phyloP scores from a whole-genome alignment of 2,113 vertebrate genomes.

The Myanophis thanlyinensis region DNA sequence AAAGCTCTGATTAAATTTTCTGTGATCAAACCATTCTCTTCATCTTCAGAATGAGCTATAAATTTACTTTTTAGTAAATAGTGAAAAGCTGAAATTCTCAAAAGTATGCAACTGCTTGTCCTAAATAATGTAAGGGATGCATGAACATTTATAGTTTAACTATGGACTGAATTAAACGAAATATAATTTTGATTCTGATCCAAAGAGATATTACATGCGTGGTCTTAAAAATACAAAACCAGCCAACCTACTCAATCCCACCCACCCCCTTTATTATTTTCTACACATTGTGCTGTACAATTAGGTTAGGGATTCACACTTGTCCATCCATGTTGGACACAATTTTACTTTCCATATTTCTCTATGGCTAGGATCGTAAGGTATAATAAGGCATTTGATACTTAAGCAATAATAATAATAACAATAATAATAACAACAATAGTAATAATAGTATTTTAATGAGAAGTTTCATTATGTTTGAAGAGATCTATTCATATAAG shows the following conservation, averaged over 20 bases:
- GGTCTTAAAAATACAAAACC: not conserved
- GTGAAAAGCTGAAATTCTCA: not conserved
- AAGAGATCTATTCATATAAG: not conserved
- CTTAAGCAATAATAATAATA: not conserved
- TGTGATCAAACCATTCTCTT: not conserved
- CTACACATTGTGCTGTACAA: not conserved
- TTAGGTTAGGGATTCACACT: not conserved
- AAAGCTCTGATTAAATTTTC: not conserved
- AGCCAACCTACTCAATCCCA: no score
- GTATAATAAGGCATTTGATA: not conserved
- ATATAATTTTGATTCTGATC: not conserved
- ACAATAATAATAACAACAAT: not conserved
- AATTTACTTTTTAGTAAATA: slow-evolving; percentile 43
- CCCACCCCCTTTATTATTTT: no score
- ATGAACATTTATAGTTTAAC: not conserved
- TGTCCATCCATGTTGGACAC: not conserved
- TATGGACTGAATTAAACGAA: not conserved
- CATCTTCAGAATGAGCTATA: not conserved
- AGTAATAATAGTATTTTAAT: not conserved
- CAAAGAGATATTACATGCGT: not conserved
- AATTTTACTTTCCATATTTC: not conserved
- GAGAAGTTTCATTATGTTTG: not conserved
- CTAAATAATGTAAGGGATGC: not conserved
- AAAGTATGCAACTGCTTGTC: not conserved
- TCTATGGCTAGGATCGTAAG: not conserved